Percentiles rank a stretch among this genome's conserved stretches.
phyloP scores from a whole-genome alignment of 2,797 vertebrate genomes.

The Choloepus didactylus region DNA sequence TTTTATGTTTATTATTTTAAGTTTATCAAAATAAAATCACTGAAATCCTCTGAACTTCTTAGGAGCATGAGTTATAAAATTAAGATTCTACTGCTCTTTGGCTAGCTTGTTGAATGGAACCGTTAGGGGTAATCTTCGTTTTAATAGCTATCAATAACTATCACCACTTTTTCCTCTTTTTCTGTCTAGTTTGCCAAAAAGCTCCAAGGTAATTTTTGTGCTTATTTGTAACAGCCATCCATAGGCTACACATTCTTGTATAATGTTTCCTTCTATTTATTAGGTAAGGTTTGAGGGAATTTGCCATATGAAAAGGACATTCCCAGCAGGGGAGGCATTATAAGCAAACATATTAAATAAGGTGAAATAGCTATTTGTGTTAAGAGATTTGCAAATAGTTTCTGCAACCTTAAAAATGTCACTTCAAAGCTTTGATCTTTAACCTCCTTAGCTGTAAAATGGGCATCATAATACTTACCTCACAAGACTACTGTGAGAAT shows the following conservation, averaged over 20 bases:
- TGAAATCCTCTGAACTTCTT: background rate
- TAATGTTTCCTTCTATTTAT: background rate
- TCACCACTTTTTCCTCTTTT: background rate
- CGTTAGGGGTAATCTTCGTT: background rate
- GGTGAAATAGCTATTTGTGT: background rate
- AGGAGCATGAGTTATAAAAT: background rate
- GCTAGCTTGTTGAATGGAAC: background rate
- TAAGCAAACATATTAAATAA: background rate
- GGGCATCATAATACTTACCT: background rate
- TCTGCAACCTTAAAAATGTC: background rate
- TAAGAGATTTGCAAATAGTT: background rate
- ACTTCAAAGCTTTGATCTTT: background rate
- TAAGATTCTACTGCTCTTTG: background rate
- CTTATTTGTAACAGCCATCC: background rate
- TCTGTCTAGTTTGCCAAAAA: background rate
- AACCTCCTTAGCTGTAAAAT: background rate
- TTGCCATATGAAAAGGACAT: background rate
- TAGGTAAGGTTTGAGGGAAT: background rate
- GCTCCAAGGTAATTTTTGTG: background rate
- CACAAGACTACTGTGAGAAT: background rate
- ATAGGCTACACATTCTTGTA: background rate
- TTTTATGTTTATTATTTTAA: background rate
- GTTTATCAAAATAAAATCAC: background rate
- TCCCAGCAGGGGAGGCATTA: background rate
- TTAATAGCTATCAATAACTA: background rate